Evolutionary conservation across 2,113 vertebrate genomes (phyloP).

Genomic region (Naja naja): DNA sequence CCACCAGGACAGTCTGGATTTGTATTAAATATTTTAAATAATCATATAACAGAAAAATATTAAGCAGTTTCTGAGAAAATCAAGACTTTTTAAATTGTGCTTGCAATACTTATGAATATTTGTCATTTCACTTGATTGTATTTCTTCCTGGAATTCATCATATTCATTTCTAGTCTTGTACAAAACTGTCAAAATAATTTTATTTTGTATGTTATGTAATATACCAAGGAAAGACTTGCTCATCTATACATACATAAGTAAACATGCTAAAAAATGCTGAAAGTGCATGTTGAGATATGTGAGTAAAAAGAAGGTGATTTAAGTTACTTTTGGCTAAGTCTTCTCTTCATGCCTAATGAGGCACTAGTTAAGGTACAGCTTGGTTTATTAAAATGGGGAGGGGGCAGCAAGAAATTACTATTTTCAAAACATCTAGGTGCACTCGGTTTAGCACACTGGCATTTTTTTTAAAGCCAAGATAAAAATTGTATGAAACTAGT

Average conservation of each 20-base stretch:
- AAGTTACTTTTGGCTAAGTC: not conserved
- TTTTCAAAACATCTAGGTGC: conserved; percentile 15
- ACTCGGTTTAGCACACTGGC: conserved; percentile 25
- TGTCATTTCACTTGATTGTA: conserved; percentile 48
- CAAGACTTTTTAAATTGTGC: conserved; percentile 37
- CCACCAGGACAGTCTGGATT: conserved; percentile 15
- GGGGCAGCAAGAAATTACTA: not conserved
- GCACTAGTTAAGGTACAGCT: conserved; percentile 27
- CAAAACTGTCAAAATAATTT: conserved; percentile 36
- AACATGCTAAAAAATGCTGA: not conserved
- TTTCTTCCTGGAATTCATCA: conserved; percentile 43
- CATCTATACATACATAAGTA: not conserved
- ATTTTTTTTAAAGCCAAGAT: not conserved
- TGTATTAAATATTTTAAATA: not conserved
- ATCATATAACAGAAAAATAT: not conserved
- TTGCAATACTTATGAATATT: conserved; percentile 47
- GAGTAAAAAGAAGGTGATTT: conserved; percentile 28
- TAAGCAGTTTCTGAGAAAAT: conserved; percentile 25
- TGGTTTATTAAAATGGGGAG: conserved; percentile 29
- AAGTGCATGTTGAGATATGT: conserved; percentile 17
- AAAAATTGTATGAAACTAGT: conserved; percentile 42
- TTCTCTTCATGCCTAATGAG: conserved; percentile 2
- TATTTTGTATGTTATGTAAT: conserved; percentile 26
- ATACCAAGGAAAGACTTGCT: not conserved
- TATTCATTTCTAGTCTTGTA: conserved; percentile 30